A percentile compares a stretch with the other conserved stretches of the same genome.
Conservation (phyloP, 2,888 invertebrate genomes). For the Mythimna loreyi region DNA sequence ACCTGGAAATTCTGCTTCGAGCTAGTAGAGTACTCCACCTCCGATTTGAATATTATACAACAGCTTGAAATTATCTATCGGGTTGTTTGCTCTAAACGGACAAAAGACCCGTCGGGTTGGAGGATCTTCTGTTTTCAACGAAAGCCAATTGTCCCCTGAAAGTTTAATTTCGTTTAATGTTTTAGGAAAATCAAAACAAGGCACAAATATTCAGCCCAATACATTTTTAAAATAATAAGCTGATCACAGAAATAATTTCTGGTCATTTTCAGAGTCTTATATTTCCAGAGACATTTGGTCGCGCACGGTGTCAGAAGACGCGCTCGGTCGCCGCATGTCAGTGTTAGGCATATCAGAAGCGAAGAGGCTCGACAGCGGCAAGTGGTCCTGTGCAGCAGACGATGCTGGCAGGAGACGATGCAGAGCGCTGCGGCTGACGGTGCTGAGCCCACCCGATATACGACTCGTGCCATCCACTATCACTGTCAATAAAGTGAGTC, state of each 20-base stretch:
- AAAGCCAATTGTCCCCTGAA: no score
- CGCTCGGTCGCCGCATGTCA: constrained; percentile 90
- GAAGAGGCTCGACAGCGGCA: constrained; percentile 93
- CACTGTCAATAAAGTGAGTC: constrained; percentile 92
- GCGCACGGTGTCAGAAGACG: constrained; percentile 90
- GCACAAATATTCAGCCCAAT: no score
- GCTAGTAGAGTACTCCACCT: no score
- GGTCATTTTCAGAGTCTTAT: background rate
- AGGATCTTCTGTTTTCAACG: no score
- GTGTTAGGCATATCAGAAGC: constrained; percentile 94
- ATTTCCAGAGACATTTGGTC: constrained; percentile 92
- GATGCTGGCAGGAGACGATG: constrained; percentile 94
- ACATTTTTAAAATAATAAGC: background rate
- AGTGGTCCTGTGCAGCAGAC: constrained; percentile 95
- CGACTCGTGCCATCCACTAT: constrained; percentile 93
- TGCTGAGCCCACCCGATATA: constrained; percentile 92
- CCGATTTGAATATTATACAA: no score
- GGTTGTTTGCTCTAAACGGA: no score
- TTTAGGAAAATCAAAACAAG: no score
- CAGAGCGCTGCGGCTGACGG: constrained; percentile 91
- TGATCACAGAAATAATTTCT: background rate
- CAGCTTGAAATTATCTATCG: no score
- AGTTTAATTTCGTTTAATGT: no score
- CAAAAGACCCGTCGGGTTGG: no score
- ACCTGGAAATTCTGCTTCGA: no score